Conservation (phyloP, 2,797 vertebrate genomes). For the Myotis planiceps region DNA sequence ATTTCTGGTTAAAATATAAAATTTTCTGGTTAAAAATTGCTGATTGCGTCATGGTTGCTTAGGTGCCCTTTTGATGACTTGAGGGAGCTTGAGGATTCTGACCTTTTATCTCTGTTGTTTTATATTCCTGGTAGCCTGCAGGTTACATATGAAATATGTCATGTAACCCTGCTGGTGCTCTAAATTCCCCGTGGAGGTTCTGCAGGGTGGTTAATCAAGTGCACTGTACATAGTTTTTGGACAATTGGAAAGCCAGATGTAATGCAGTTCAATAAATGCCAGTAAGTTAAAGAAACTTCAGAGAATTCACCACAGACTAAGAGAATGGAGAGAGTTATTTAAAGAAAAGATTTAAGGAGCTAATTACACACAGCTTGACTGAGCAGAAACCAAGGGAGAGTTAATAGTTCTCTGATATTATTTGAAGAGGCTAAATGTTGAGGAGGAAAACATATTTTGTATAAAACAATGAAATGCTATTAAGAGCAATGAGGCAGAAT, state of each 20-base stretch:
- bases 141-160: neutral
- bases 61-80: neutral
- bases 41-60: neutral
- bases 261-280: neutral
- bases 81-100: neutral
- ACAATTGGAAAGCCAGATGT: neutral
- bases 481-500: conserved; percentile 29
- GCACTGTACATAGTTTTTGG: neutral
- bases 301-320: conserved; percentile 52
- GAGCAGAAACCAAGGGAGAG: conserved; percentile 58
- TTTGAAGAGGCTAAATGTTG: conserved; percentile 66
- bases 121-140: neutral
- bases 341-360: conserved; percentile 67
- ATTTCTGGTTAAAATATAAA: neutral
- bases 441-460: conserved; percentile 56
- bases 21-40: neutral
- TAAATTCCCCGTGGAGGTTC: neutral
- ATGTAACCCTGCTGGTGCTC: neutral
- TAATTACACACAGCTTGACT: conserved; percentile 71
- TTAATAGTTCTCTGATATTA: conserved; percentile 67
- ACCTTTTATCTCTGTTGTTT: neutral
- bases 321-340: conserved; percentile 47
- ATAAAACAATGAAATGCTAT: conserved; percentile 29
- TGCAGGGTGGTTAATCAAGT: neutral
- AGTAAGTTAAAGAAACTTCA: conserved; percentile 36